A percentile compares a stretch with the other conserved stretches of the same genome.
These are phyloP conservation scores for Talpa occidentalis DNA, from an alignment of 2,113 vertebrate genomes.

Conservation along the genomic window DNA sequence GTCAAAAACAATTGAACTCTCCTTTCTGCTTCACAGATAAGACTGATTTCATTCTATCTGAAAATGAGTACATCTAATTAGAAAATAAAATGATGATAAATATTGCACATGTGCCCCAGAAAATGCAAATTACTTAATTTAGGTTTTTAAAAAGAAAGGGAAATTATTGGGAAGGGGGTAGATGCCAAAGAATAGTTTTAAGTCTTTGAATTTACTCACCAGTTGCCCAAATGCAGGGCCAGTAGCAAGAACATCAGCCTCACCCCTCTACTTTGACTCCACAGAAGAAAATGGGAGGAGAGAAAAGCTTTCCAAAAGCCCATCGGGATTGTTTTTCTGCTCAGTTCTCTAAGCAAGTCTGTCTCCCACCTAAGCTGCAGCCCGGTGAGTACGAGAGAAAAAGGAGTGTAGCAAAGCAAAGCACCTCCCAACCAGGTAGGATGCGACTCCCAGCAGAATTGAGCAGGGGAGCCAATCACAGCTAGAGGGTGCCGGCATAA, in stretches of 20 bases:
- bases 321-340: slow-evolving; percentile 74
- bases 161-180: neutral
- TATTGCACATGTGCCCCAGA: neutral
- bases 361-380: slow-evolving; percentile 6
- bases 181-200: neutral
- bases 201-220: slow-evolving; percentile 81
- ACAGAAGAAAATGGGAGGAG: slow-evolving; percentile 63
- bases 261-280: slow-evolving; percentile 80
- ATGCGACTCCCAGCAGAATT: slow-evolving; percentile 65
- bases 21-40: neutral
- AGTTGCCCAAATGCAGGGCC: slow-evolving; percentile 84
- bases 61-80: neutral
- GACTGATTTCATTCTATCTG: neutral
- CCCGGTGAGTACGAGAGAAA: neutral
- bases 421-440: slow-evolving; percentile 85
- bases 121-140: slow-evolving; percentile 13
- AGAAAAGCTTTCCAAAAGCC: slow-evolving; percentile 73
- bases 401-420: neutral
- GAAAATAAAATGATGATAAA: slow-evolving; percentile 14
- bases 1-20: neutral
- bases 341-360: slow-evolving; percentile 25
- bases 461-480: slow-evolving; percentile 82
- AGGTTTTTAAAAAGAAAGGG: neutral
- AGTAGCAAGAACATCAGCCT: slow-evolving; percentile 84
- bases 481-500: slow-evolving; percentile 75